These are phyloP conservation scores for Distichodus sexfasciatus DNA, from an alignment of 2,797 vertebrate species.

Conservation along the genomic window DNA sequence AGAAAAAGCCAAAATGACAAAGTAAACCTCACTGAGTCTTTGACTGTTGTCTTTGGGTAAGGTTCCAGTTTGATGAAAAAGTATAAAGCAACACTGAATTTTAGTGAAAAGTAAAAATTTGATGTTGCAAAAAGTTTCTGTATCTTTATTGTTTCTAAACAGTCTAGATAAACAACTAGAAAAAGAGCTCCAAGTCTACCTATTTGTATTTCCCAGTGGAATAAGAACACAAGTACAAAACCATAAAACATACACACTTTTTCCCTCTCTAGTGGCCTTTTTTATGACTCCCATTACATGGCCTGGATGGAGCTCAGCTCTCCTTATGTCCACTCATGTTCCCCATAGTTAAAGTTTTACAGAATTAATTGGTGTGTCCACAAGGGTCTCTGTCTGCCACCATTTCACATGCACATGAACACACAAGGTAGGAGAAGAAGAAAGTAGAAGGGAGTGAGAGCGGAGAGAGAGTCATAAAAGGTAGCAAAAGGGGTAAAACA, in stretches of 20 bases:
- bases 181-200: background rate
- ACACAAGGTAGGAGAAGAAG: slow-evolving; percentile 1
- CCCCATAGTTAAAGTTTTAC: slow-evolving; percentile 71
- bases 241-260: background rate
- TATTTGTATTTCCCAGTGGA: background rate
- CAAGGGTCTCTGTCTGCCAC: slow-evolving; percentile 52
- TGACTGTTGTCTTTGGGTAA: no score
- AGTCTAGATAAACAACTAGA: no score
- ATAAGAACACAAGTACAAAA: background rate
- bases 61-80: no score
- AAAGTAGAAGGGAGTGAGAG: background rate
- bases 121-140: no score
- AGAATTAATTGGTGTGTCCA: slow-evolving; percentile 69
- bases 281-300: slow-evolving; percentile 31
- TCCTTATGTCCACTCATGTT: slow-evolving; percentile 48
- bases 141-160: no score
- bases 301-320: slow-evolving; percentile 3
- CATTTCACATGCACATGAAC: slow-evolving; percentile 20
- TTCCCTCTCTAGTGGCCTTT: slow-evolving; percentile 12
- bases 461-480: no score
- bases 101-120: no score
- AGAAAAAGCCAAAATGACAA: no score
- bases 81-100: no score
- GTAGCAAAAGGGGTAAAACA: no score
- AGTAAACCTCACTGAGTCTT: no score